phyloP scores from a whole-genome alignment of 2,113 vertebrate genomes.

The Coptodon bakossiorum region DNA sequence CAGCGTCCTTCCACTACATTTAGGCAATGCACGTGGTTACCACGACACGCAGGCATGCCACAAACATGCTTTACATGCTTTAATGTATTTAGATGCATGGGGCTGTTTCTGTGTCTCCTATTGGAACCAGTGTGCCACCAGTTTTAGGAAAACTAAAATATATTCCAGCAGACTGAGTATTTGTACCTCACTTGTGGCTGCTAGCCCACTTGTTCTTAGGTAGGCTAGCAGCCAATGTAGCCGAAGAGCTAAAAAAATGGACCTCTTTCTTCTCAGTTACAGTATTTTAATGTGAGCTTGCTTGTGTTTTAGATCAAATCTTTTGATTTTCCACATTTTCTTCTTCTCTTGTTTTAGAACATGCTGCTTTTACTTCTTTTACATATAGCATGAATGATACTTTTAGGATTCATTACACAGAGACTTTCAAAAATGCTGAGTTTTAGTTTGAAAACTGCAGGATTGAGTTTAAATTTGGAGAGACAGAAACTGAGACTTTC shows the following conservation, averaged over 20 bases:
- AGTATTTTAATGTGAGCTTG: neutral
- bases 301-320: neutral
- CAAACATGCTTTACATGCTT: neutral
- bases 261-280: neutral
- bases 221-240: neutral
- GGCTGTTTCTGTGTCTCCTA: neutral
- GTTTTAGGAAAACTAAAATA: neutral
- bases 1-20: conserved; percentile 49
- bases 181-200: neutral
- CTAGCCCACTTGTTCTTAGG: neutral
- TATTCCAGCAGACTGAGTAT: neutral
- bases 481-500: neutral
- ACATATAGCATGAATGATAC: neutral
- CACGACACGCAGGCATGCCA: conserved; percentile 11
- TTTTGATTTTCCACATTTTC: neutral
- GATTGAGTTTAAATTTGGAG: neutral
- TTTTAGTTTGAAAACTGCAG: neutral
- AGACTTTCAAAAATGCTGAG: neutral
- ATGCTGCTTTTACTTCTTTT: neutral
- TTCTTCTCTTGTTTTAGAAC: neutral
- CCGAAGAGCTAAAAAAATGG: neutral
- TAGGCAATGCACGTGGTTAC: conserved; percentile 33
- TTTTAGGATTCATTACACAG: neutral
- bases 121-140: neutral
- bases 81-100: conserved; percentile 22